phyloP scores from a whole-genome alignment of 1,140 invertebrate genomes.

The Lamellibrachia luymesi region DNA sequence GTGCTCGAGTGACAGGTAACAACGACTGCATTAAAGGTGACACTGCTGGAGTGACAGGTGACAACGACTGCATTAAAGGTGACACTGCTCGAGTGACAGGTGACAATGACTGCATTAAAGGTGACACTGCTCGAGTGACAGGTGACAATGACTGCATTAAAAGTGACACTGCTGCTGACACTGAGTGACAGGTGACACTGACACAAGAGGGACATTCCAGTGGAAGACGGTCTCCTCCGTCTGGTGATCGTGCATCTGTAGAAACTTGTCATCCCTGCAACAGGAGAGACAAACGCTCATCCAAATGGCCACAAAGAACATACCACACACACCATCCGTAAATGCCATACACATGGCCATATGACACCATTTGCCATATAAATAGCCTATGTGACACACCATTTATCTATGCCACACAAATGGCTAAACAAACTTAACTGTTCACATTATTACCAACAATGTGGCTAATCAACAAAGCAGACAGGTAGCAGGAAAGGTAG shows the following conservation, averaged over 20 bases:
- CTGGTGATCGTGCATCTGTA: slow-evolving; percentile 39
- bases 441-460: too few relatives aligned
- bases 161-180: background rate
- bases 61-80: background rate
- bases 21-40: background rate
- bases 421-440: too few relatives aligned
- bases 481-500: background rate
- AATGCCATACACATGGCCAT: background rate
- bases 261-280: slow-evolving; percentile 45
- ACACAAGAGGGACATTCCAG: slow-evolving; percentile 48
- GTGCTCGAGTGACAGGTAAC: background rate
- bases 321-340: background rate
- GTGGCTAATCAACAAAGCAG: background rate
- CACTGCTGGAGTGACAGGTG: background rate
- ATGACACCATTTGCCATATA: too few relatives aligned
- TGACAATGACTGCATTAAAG: background rate
- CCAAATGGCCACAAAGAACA: background rate
- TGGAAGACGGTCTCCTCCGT: slow-evolving; percentile 44
- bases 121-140: background rate
- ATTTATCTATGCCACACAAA: background rate
- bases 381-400: too few relatives aligned
- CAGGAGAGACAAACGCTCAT: slow-evolving; percentile 14
- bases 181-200: slow-evolving; percentile 22
- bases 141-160: background rate
- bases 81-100: background rate